Percentiles rank a stretch among this genome's conserved stretches.
Conservation (phyloP, 2,113 vertebrate genomes). For the Syngnathoides biaculeatus region DNA sequence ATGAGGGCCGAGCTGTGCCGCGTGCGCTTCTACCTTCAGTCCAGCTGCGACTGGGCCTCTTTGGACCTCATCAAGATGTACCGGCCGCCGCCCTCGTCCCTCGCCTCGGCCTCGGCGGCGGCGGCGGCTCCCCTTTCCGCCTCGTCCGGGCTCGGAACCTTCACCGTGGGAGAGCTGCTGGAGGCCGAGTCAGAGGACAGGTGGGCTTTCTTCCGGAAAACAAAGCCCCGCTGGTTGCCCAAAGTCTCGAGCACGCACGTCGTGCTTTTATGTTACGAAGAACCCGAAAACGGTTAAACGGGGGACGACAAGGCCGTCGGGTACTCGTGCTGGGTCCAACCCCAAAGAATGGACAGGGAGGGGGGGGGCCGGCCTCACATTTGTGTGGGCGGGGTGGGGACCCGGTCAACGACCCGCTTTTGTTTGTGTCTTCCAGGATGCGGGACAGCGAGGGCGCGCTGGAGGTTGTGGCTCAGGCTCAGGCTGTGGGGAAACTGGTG, state of each 20-base stretch:
- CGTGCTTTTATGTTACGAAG: no score
- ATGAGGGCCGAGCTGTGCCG: constrained; percentile 6
- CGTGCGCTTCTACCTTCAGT: background rate
- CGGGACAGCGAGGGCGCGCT: background rate
- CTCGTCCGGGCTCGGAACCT: background rate
- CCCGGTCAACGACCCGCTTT: no score
- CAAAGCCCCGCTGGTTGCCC: no score
- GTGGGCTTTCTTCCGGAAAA: background rate
- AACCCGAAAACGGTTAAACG: no score
- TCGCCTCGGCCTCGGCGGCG: background rate
- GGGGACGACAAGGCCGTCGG: no score
- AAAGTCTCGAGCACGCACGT: no score
- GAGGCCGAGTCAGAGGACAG: background rate
- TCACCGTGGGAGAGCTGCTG: background rate
- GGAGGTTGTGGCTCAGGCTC: background rate
- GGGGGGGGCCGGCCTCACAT: no score
- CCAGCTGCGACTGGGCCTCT: constrained; percentile 5
- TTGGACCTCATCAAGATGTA: background rate
- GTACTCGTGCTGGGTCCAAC: no score
- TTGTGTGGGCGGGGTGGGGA: no score
- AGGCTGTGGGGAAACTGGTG: background rate
- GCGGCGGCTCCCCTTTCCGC: background rate
- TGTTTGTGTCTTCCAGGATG: background rate
- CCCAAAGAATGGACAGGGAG: no score
- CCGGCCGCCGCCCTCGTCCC: background rate